Conservation (phyloP, 2,888 invertebrate species). For the Spicauda simplicius region DNA sequence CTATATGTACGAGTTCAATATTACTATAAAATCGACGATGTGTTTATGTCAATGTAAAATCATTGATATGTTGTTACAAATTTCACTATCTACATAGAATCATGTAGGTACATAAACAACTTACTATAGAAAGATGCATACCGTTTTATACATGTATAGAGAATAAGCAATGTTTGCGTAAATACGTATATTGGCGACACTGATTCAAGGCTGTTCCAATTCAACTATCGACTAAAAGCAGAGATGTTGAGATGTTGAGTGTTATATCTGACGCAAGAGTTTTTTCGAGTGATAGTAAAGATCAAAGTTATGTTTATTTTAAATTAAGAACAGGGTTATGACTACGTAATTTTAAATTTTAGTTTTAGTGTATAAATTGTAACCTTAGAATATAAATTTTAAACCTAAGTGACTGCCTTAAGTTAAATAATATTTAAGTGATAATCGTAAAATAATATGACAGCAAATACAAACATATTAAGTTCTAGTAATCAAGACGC, state of each 20-base stretch:
- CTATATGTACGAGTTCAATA: too few species aligned
- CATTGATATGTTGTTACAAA: not conserved
- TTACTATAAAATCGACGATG: not conserved
- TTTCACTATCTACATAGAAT: too few species aligned
- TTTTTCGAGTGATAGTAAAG: conserved; percentile 36
- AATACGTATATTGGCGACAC: conserved; percentile 45
- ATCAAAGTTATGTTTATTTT: conserved; percentile 11
- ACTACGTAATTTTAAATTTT: too few species aligned
- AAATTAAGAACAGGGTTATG: not conserved
- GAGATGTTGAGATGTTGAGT: conserved; percentile 20
- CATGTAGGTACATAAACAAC: not conserved
- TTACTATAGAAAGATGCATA: not conserved
- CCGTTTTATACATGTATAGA: conserved; percentile 12
- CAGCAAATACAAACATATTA: too few species aligned
- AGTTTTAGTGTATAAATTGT: too few species aligned
- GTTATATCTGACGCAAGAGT: conserved; percentile 26
- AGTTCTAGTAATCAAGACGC: too few species aligned
- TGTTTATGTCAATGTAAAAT: not conserved
- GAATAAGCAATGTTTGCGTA: conserved; percentile 47
- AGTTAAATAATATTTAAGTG: too few species aligned
- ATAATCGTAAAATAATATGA: too few species aligned
- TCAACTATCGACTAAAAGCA: conserved; percentile 41
- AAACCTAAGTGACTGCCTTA: too few species aligned
- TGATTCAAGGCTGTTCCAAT: conserved; percentile 47
- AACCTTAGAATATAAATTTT: too few species aligned